Base-by-base conservation (phyloP, 2,888 invertebrate species). In the Tethea ocularis region DNA sequence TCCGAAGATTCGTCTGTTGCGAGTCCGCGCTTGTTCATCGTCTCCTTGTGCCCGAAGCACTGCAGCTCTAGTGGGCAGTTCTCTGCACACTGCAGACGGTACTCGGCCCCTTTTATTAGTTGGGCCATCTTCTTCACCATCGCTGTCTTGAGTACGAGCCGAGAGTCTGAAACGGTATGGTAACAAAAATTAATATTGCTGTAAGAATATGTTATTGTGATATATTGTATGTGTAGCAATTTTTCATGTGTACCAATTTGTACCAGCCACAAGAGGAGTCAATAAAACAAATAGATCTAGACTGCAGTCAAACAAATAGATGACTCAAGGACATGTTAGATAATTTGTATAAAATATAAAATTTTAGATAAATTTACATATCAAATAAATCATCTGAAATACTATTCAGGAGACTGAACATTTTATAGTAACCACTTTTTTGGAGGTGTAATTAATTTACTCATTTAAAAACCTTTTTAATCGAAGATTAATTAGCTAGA, bases 1-100 rank as follows among this genome's bases (percentile, higher is more conserved):
- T 10, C 99, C 99, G 92, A 99, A 99, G 96, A 99, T 99, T 60
- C 99, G 95, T 66, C 97, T 95, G 88, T 99, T 99, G 68, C 99
- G 94, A 24, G 95, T 96, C 62, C 95, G 94, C 20, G 96, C 97
- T 77, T 96, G 96, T 68, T 96, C 96, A 84, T 98, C 98, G 10
- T 94, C 95, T 55, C 96, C 96, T 86, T 97, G 98, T 54, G 96
- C 98, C 63, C 96, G 77, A n/a, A 92, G 75, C 36, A 90, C 90
- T 0, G 89, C 89, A 1, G 91, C 91, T 41, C 92, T 75, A 20
- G 97, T 97, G n/a, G 98, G 98, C 55, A 97, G 88, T 84, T 98
- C 98, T 68, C 96, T 94, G 67, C 97, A 96, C 54, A 98, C 97
- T 60, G 98, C 95, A 24, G 98, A 98, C 0, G 87, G 84, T 60